A percentile compares a stretch with the other conserved stretches of the same genome.
These are phyloP conservation scores for Tetrax tetrax DNA, from an alignment of 2,113 vertebrate species.

Conservation along the genomic window DNA sequence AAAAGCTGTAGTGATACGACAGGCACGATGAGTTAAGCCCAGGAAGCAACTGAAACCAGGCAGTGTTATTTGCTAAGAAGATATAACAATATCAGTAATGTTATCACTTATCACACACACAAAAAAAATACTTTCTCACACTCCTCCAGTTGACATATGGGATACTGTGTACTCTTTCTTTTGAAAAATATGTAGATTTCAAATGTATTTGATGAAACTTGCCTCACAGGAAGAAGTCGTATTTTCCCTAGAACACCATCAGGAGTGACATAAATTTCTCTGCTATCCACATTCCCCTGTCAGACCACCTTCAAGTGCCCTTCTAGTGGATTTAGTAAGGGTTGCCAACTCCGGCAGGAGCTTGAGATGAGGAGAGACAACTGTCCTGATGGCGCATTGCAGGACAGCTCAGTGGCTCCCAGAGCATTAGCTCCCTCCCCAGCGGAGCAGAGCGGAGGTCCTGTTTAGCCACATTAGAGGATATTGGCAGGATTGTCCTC, in stretches of 20 bases:
- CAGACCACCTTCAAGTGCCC: background rate
- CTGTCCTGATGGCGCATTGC: background rate
- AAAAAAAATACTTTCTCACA: background rate
- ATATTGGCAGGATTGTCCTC: background rate
- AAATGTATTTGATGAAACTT: background rate
- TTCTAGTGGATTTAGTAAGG: background rate
- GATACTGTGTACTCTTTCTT: background rate
- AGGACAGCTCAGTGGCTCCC: background rate
- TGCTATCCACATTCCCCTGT: background rate
- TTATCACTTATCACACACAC: background rate
- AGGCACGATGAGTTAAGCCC: background rate
- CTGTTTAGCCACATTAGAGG: background rate
- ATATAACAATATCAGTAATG: background rate
- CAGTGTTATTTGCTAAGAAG: background rate
- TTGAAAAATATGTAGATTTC: background rate
- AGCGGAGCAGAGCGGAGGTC: background rate
- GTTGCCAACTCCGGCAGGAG: background rate
- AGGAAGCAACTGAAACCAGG: background rate
- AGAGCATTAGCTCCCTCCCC: rapidly evolving
- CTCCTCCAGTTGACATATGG: background rate
- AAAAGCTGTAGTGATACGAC: background rate
- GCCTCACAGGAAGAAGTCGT: background rate
- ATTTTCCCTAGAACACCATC: background rate
- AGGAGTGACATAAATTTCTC: background rate
- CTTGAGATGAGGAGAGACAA: background rate